These are phyloP conservation scores for Fragum fragum DNA, from an alignment of 2,888 invertebrate species.

Conservation along the genomic window DNA sequence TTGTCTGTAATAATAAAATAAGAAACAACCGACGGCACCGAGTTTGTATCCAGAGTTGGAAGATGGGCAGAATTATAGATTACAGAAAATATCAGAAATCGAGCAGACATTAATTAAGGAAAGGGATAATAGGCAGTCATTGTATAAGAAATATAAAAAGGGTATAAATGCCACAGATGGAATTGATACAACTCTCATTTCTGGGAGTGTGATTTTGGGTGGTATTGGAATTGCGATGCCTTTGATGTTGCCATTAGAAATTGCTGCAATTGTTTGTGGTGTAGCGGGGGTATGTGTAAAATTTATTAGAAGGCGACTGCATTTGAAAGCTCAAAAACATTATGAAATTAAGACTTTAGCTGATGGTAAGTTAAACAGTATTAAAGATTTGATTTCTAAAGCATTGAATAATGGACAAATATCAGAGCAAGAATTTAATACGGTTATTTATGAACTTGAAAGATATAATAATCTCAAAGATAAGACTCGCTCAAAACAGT, in stretches of 20 bases:
- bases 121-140: slow-evolving; percentile 43
- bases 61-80: slow-evolving; percentile 58
- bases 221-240: slow-evolving; percentile 35
- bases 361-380: slow-evolving; percentile 38
- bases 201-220: slow-evolving; percentile 38
- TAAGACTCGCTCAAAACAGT: slow-evolving; percentile 22
- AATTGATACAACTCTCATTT: slow-evolving; percentile 50
- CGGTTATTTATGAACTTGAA: slow-evolving; percentile 29
- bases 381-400: slow-evolving; percentile 45
- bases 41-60: slow-evolving; percentile 51
- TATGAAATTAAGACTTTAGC: slow-evolving; percentile 40
- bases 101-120: slow-evolving; percentile 32
- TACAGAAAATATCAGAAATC: slow-evolving; percentile 56
- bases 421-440: slow-evolving; percentile 38
- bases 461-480: slow-evolving; percentile 36
- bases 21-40: slow-evolving; percentile 55
- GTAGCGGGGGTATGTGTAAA: slow-evolving; percentile 31
- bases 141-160: slow-evolving; percentile 57
- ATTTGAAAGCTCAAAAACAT: slow-evolving; percentile 41
- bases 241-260: slow-evolving; percentile 49
- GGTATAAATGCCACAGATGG: slow-evolving; percentile 54
- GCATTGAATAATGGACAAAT: slow-evolving; percentile 42
- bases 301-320: slow-evolving; percentile 30
- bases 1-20: slow-evolving; percentile 33
- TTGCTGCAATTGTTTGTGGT: slow-evolving; percentile 42